Percentiles rank a stretch among this genome's conserved stretches.
phyloP scores from a whole-genome alignment of 2,888 invertebrate genomes.

The Napeogenes sylphis region DNA sequence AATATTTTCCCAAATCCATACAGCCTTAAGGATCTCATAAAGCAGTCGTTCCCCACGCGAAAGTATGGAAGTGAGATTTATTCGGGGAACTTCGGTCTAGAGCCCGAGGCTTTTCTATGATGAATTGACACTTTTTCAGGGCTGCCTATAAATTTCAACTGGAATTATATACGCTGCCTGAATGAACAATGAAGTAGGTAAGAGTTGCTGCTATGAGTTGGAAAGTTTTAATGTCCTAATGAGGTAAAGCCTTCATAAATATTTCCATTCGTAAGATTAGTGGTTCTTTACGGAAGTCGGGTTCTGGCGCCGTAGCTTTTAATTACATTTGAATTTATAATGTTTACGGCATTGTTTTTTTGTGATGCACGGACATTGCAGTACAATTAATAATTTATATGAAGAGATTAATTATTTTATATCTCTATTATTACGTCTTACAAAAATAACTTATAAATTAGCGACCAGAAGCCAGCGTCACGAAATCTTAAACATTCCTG shows the following conservation, averaged over 20 bases:
- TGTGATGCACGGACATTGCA: neutral
- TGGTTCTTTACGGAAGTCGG: conserved; percentile 58
- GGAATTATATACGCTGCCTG: conserved; percentile 66
- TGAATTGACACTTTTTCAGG: conserved; percentile 77
- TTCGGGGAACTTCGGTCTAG: conserved; percentile 71
- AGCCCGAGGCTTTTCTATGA: conserved; percentile 75
- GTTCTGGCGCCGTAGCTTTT: conserved; percentile 44
- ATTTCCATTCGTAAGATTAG: conserved; percentile 66
- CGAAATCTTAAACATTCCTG: conserved; percentile 73
- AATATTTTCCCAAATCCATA: conserved; percentile 79
- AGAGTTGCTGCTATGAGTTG: conserved; percentile 63
- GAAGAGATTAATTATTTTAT: neutral
- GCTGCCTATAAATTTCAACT: conserved; percentile 73
- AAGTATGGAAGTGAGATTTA: conserved; percentile 79
- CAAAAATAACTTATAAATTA: conserved; percentile 57
- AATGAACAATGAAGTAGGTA: conserved; percentile 71
- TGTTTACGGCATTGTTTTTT: conserved; percentile 22
- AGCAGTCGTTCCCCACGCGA: conserved; percentile 76
- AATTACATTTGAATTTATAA: conserved; percentile 46
- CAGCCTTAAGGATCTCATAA: conserved; percentile 79
- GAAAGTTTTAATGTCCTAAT: conserved; percentile 75
- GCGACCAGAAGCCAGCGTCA: conserved; percentile 62
- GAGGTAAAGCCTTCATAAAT: conserved; percentile 68
- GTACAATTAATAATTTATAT: too few relatives aligned
- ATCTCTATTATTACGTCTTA: conserved; percentile 42